Base-by-base conservation (phyloP, 2,113 vertebrate genomes). In the Paramormyrops kingsleyae region DNA sequence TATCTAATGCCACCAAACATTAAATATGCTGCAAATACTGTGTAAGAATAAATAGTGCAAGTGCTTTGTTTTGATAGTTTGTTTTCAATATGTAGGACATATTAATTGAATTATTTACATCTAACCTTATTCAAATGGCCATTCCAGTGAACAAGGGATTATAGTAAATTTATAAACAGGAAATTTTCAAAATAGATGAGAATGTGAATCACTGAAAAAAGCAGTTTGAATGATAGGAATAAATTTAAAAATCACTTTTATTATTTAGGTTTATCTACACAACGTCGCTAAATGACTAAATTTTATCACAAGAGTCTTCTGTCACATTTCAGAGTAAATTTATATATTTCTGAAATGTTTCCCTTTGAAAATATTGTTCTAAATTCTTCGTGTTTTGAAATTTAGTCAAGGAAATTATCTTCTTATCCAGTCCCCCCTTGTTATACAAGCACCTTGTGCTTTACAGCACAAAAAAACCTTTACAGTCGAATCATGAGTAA, bases 11-110 rank as follows among this genome's bases (percentile, higher is more conserved):
- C 53, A 86, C 89, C 52, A 56, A 83, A 88, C 80, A 87, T 92
- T 70, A 87, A 89, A 39, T 80, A 59, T 89, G 77, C 52, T 85
- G 89, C 35, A 84, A 84, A 89, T 42, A 84, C 35, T 83, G 21
- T 74, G 35, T 21, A 62, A 12, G 53, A 50, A 87, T 46, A 46
- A 66, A 59, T 46, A 12, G 35, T 12, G 39, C 24, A 66, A 62
- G 87, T 52, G 74, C 19, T 56, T 21, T 83, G 21, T 83, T 39
- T 80, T 88, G 46, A 19, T 44, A 52, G 17, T 89, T 21, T 21
- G 21, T 56, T n/a, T 44, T n/a, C 15, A 44, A 84, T 27, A 89
- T 35, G 74, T 80, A 80, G 17, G 74, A 80, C 74, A 80, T 39
- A 77, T 42, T 80, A 42, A 42, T 39, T 80, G 35, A 80, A 35